phyloP scores from a whole-genome alignment of 1,140 invertebrate genomes.

The Acromyrmex echinatior region DNA sequence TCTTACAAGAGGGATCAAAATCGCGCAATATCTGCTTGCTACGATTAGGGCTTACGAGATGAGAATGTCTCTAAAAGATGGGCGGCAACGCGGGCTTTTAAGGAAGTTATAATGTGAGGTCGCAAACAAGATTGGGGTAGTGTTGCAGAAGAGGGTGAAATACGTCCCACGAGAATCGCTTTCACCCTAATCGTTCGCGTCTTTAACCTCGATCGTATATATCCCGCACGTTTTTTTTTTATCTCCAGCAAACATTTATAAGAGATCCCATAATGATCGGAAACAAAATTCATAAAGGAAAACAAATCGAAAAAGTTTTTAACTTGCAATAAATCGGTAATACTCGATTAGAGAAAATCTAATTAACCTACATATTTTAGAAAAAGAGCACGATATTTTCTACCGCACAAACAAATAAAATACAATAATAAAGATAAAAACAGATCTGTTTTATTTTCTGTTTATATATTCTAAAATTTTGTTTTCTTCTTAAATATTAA shows the following conservation, averaged over 20 bases:
- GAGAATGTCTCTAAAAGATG: slow-evolving; percentile 41
- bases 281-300: neutral
- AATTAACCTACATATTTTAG: neutral
- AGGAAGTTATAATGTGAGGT: slow-evolving; percentile 78
- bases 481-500: neutral
- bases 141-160: slow-evolving; percentile 40
- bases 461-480: neutral
- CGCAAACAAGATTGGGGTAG: slow-evolving; percentile 76
- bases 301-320: slow-evolving; percentile 6
- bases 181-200: slow-evolving; percentile 77
- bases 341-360: neutral
- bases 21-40: slow-evolving; percentile 46
- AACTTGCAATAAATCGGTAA: neutral
- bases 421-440: neutral
- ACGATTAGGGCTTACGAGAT: slow-evolving; percentile 1
- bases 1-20: slow-evolving; percentile 44
- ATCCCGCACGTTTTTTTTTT: slow-evolving; percentile 22
- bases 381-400: neutral
- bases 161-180: slow-evolving; percentile 76
- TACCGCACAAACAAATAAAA: neutral
- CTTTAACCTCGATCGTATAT: slow-evolving; percentile 60
- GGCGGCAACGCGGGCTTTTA: slow-evolving; percentile 3
- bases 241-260: slow-evolving; percentile 42
- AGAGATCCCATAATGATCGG: slow-evolving; percentile 27
- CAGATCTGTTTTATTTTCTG: neutral